Percentiles rank a stretch among this genome's conserved stretches.
phyloP scores from a whole-genome alignment of 2,113 vertebrate species.

The Menidia beryllina region DNA sequence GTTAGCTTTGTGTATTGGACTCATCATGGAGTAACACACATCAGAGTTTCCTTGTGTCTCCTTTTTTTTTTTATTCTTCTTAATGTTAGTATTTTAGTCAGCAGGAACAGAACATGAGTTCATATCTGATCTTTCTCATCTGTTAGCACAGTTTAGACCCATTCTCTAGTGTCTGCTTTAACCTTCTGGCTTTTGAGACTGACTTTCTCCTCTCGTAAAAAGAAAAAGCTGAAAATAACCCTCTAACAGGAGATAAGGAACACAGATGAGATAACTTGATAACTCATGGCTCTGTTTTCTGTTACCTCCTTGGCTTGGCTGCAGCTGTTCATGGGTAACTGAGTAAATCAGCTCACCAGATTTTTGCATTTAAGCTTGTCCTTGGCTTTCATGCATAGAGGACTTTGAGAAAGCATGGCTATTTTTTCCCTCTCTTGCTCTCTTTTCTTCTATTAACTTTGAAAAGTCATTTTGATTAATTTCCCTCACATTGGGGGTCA shows the following conservation, averaged over 20 bases:
- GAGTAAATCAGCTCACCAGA: constrained; percentile 25
- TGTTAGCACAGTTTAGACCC: constrained; percentile 20
- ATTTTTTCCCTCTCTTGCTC: constrained; percentile 28
- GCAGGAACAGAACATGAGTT: constrained; percentile 49
- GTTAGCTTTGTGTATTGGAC: background rate
- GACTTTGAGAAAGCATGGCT: constrained; percentile 57
- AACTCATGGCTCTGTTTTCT: constrained; percentile 55
- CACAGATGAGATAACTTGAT: constrained; percentile 52
- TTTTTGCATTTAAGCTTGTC: constrained; percentile 42
- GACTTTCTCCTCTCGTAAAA: background rate
- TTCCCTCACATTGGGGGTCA: constrained; percentile 66
- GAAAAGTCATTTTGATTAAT: constrained; percentile 67
- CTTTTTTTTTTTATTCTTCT: constrained; percentile 15
- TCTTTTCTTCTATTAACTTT: constrained; percentile 72
- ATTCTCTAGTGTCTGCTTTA: background rate
- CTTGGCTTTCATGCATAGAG: constrained; percentile 64
- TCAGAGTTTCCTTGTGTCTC: constrained; percentile 35
- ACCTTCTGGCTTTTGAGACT: background rate
- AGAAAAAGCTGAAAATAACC: background rate
- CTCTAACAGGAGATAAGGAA: constrained; percentile 9
- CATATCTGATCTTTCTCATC: constrained; percentile 39
- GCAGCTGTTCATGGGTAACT: constrained; percentile 30
- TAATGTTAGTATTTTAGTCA: too few relatives aligned
- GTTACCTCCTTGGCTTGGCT: constrained; percentile 45
- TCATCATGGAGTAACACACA: constrained; percentile 66